These are phyloP conservation scores for Marronus borbonicus DNA, from an alignment of 2,888 invertebrate species.

Conservation along the genomic window DNA sequence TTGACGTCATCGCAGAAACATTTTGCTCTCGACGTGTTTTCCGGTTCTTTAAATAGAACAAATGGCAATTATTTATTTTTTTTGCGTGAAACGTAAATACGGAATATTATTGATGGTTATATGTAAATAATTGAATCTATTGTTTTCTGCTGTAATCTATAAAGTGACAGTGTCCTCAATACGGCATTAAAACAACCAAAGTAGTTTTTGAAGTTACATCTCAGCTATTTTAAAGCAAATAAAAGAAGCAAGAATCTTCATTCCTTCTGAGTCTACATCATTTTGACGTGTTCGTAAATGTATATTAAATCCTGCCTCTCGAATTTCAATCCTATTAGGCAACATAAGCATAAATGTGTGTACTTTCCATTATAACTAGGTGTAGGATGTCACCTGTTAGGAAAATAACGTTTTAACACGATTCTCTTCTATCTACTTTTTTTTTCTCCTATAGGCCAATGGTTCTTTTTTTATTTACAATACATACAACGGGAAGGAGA, in stretches of 20 bases:
- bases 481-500: not conserved
- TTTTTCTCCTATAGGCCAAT: not conserved
- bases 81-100: not conserved
- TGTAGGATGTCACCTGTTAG: constrained; percentile 23
- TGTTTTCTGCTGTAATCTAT: not conserved
- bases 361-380: not conserved
- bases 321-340: not conserved
- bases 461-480: not conserved
- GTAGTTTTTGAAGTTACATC: too few relatives aligned
- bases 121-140: too few relatives aligned
- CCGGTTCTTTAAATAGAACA: not conserved
- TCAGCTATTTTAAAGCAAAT: too few relatives aligned
- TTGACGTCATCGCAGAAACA: not conserved
- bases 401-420: constrained; percentile 6
- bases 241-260: too few relatives aligned
- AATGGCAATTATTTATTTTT: not conserved
- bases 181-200: too few relatives aligned
- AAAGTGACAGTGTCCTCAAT: too few relatives aligned
- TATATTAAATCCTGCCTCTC: not conserved
- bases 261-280: too few relatives aligned
- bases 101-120: too few relatives aligned
- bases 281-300: not conserved
- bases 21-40: not conserved
- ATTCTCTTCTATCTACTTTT: not conserved
- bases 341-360: not conserved